Evolutionary conservation across 2,797 vertebrate species (phyloP).

Genomic region (Sebastes vulpes): DNA sequence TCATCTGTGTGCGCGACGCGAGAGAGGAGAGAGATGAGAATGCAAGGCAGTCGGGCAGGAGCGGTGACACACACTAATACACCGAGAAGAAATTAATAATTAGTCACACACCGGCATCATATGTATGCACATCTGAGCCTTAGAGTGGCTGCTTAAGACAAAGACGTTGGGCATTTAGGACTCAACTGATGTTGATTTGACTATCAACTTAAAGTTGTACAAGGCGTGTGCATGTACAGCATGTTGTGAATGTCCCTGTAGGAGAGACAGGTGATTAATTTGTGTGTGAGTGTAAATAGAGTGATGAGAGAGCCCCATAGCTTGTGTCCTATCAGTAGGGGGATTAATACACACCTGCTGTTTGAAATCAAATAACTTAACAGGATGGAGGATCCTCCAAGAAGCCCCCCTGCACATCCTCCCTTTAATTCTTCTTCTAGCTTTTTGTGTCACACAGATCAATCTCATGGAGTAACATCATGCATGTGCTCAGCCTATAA

Average conservation of each 20-base stretch:
- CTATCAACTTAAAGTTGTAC: background rate
- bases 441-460: background rate
- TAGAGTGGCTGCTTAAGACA: constrained; percentile 16
- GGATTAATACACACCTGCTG: constrained; percentile 48
- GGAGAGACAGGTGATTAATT: background rate
- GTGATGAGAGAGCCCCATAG: background rate
- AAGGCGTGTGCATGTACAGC: background rate
- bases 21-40: constrained; percentile 55
- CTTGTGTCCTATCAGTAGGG: constrained; percentile 15
- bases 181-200: constrained; percentile 12
- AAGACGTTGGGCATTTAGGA: constrained; percentile 31
- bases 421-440: background rate
- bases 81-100: constrained; percentile 70
- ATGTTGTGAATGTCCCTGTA: background rate
- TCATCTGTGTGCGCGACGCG: constrained; percentile 63
- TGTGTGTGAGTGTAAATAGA: background rate
- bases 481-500: background rate
- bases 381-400: constrained; percentile 12
- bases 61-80: constrained; percentile 63
- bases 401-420: background rate
- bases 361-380: constrained; percentile 46
- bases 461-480: background rate
- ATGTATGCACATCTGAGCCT: constrained; percentile 18
- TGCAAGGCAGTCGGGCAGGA: constrained; percentile 61
- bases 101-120: constrained; percentile 56